phyloP scores from a whole-genome alignment of 2,113 vertebrate species.

The Tichodroma muraria region DNA sequence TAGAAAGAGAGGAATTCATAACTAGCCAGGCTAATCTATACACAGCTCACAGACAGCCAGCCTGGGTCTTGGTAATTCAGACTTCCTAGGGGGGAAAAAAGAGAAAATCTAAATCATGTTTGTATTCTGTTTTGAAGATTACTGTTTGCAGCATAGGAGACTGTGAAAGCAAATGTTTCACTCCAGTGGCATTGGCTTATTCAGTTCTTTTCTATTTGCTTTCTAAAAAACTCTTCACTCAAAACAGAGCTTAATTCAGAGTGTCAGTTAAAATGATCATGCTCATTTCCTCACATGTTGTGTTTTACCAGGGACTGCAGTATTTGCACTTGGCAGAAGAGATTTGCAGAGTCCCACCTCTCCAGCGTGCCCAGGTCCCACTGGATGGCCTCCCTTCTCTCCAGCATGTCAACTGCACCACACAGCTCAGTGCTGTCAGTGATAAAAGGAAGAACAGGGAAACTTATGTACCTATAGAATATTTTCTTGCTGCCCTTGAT shows the following conservation, averaged over 20 bases:
- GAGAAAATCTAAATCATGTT: neutral
- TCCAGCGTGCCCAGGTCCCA: neutral
- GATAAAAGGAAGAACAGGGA: neutral
- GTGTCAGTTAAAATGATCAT: neutral
- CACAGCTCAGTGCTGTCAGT: fast-evolving
- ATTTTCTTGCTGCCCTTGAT: neutral
- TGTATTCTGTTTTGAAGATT: neutral
- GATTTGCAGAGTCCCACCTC: neutral
- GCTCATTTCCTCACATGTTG: neutral
- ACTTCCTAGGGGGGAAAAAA: neutral
- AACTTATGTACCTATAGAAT: neutral
- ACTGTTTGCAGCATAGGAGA: neutral
- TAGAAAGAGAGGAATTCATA: neutral
- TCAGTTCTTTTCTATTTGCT: neutral
- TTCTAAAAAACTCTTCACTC: neutral
- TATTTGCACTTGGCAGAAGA: neutral
- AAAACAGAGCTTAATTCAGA: neutral
- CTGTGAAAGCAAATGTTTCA: neutral
- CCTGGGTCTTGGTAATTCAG: neutral
- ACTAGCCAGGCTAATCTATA: neutral
- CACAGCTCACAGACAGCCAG: neutral
- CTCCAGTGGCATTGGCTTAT: neutral
- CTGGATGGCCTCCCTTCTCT: neutral
- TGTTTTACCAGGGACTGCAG: neutral
- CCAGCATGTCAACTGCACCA: neutral